phyloP scores from a whole-genome alignment of 2,888 invertebrate species.

The Anaspis maculata region DNA sequence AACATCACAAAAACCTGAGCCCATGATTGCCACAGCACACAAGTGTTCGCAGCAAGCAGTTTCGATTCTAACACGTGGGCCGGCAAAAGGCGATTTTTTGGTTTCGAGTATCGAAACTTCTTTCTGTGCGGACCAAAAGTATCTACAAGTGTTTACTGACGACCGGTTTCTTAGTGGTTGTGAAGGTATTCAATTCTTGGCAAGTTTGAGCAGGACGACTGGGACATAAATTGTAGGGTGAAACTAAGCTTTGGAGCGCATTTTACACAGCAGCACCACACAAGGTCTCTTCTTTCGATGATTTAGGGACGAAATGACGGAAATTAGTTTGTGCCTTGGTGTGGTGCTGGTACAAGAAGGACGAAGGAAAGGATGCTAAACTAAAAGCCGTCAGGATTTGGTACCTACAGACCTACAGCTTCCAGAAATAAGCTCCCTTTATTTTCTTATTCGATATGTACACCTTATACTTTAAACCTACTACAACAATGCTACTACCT shows the following conservation, averaged over 20 bases:
- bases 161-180: slow-evolving; percentile 22
- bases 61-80: slow-evolving; percentile 8
- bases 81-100: not conserved
- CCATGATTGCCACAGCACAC: no score
- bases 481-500: no score
- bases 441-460: no score
- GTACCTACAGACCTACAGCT: no score
- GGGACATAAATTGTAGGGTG: slow-evolving; percentile 36
- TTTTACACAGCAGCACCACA: slow-evolving; percentile 32
- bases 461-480: no score
- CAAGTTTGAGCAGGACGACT: slow-evolving; percentile 18
- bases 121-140: slow-evolving; percentile 33
- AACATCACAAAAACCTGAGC: slow-evolving; percentile 29
- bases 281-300: no score
- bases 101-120: slow-evolving; percentile 29
- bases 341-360: no score
- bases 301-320: no score
- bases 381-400: no score
- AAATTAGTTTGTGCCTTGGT: no score
- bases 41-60: slow-evolving; percentile 31
- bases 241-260: slow-evolving; percentile 29
- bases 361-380: no score
- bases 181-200: slow-evolving; percentile 24
- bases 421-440: no score
- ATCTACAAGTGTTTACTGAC: slow-evolving; percentile 40